Percentiles rank a stretch among this genome's conserved stretches.
phyloP scores from a whole-genome alignment of 2,888 invertebrate genomes.

The Mystacides longicornis region DNA sequence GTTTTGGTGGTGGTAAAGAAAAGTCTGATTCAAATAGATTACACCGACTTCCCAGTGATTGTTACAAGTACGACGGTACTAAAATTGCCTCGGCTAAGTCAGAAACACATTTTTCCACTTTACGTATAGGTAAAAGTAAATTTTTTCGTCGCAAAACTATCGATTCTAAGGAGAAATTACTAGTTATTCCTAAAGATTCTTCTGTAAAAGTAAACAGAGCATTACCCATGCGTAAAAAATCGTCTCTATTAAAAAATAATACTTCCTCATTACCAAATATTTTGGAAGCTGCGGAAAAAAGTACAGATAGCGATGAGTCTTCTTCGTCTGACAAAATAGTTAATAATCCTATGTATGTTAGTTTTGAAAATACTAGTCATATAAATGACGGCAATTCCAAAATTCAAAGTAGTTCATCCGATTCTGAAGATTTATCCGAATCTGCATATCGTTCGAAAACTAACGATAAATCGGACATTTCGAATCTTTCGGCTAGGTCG shows the following conservation, averaged over 20 bases:
- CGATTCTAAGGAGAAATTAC: conserved; percentile 3
- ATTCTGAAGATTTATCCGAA: background rate
- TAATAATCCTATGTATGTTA: conserved; percentile 15
- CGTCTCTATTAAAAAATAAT: background rate
- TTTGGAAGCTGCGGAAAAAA: conserved; percentile 6
- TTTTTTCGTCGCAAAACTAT: conserved; percentile 17
- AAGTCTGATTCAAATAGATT: conserved; percentile 44
- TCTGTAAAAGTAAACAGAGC: conserved; percentile 4
- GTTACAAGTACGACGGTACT: background rate
- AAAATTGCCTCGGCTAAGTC: background rate
- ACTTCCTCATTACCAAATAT: conserved; percentile 12
- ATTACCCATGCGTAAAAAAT: background rate
- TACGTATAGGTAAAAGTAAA: conserved; percentile 21
- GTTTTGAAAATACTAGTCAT: background rate
- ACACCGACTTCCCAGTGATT: conserved; percentile 33
- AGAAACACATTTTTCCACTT: conserved; percentile 9
- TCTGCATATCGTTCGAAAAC: background rate
- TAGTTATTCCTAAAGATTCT: conserved; percentile 3
- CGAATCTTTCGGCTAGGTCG: conserved; percentile 8
- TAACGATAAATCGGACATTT: background rate
- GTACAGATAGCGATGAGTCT: conserved; percentile 11
- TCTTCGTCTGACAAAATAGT: conserved; percentile 10
- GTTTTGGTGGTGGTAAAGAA: conserved; percentile 45
- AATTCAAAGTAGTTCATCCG: background rate
- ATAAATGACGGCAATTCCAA: conserved; percentile 5